Conservation (phyloP, 2,888 invertebrate species). For the Pristionchus maxplancki region DNA sequence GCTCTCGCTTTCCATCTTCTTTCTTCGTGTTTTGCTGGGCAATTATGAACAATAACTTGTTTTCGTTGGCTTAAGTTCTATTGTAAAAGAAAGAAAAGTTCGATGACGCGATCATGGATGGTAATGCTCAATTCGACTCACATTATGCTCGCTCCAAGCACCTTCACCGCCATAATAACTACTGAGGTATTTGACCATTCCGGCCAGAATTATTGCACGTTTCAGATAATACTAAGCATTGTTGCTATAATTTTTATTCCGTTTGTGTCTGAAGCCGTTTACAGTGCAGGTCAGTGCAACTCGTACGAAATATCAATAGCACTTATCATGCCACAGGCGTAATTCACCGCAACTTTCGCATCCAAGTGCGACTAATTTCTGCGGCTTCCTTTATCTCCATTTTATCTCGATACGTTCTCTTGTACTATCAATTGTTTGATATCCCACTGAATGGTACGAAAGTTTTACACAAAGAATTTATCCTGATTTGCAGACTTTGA, state of each 20-base stretch:
- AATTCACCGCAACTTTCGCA: background rate
- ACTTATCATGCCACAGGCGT: background rate
- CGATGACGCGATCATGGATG: too few species aligned
- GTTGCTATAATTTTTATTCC: background rate
- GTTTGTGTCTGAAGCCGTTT: background rate
- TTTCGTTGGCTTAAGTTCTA: too few species aligned
- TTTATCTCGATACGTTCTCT: background rate
- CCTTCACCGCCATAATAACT: too few species aligned
- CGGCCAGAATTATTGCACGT: too few species aligned
- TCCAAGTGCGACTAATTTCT: background rate
- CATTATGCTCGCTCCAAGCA: too few species aligned
- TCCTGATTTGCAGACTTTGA: background rate
- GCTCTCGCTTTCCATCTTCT: too few species aligned
- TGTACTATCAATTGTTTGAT: background rate
- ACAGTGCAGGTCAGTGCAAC: background rate
- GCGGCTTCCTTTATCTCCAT: background rate
- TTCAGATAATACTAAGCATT: background rate
- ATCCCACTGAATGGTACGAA: background rate
- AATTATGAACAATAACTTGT: too few species aligned
- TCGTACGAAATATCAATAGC: background rate
- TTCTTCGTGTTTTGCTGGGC: too few species aligned
- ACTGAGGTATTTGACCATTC: too few species aligned
- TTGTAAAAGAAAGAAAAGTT: too few species aligned
- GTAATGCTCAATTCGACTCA: too few species aligned
- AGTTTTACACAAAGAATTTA: too few species aligned